Percentiles rank a stretch among this genome's conserved stretches.
Evolutionary conservation across 2,888 invertebrate species (phyloP).

Genomic region (Druceiella hillmani): DNA sequence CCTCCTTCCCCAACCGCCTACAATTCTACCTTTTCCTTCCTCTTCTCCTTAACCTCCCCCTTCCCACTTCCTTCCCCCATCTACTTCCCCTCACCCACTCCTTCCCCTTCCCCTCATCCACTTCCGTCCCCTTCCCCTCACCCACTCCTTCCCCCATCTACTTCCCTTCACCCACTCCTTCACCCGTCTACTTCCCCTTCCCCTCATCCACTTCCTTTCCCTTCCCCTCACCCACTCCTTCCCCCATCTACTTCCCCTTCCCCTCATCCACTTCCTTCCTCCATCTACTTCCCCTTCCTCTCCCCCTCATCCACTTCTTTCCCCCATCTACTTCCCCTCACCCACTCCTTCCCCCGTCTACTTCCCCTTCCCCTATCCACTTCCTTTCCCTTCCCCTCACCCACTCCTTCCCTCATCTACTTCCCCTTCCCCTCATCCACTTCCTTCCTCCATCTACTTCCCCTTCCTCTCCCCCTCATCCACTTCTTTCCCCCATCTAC

Average conservation of each 20-base stretch:
- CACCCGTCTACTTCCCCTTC: conserved; percentile 41
- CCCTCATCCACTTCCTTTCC: conserved; percentile 41
- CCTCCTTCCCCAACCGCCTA: too few species aligned
- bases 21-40: too few species aligned
- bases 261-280: conserved; percentile 29
- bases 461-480: background rate
- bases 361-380: background rate
- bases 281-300: conserved; percentile 9
- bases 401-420: conserved; percentile 12
- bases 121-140: background rate
- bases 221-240: conserved; percentile 43
- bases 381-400: conserved; percentile 19
- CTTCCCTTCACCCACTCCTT: conserved; percentile 30
- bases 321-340: conserved; percentile 17
- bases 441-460: conserved; percentile 12
- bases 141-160: conserved; percentile 1
- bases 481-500: background rate
- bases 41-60: conserved; percentile 1
- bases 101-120: background rate
- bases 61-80: conserved; percentile 21
- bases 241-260: conserved; percentile 34
- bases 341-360: background rate
- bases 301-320: conserved; percentile 23
- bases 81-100: background rate
- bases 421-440: background rate